Percentiles rank a stretch among this genome's conserved stretches.
These are phyloP conservation scores for Corticium candelabrum DNA, from an alignment of 37 sponge, comb jelly and placozoan species.

Conservation along the genomic window DNA sequence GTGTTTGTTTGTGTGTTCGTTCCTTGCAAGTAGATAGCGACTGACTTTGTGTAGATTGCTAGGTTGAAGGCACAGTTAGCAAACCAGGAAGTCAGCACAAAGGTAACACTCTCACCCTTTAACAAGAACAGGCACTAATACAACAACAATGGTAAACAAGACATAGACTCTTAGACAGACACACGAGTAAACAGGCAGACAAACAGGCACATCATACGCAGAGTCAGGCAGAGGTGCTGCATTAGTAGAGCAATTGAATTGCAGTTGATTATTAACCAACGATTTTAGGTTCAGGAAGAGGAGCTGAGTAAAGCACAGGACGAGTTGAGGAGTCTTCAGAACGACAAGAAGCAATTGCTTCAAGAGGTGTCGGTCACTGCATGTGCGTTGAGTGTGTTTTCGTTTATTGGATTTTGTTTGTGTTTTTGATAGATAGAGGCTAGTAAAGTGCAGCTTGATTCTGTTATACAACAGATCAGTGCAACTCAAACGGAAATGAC, in stretches of 20 bases:
- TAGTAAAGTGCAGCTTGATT: conserved; percentile 22
- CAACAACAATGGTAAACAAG: no score
- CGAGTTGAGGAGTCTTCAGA: conserved; percentile 23
- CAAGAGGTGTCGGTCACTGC: no score
- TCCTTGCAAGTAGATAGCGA: background rate
- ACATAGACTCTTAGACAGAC: no score
- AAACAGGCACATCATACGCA: no score
- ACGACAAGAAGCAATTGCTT: background rate
- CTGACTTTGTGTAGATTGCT: conserved; percentile 31
- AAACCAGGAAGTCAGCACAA: conserved; percentile 31
- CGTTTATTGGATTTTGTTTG: background rate
- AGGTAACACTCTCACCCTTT: no score
- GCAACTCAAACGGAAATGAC: conserved; percentile 35
- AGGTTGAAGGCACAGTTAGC: conserved; percentile 34
- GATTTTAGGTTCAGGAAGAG: conserved; percentile 29
- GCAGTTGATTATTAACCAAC: no score
- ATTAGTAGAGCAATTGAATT: no score
- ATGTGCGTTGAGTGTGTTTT: background rate
- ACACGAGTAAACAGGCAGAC: conserved; percentile 43
- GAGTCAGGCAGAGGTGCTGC: no score
- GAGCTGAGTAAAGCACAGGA: conserved; percentile 40
- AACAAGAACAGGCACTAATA: no score
- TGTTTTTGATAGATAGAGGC: conserved; percentile 28
- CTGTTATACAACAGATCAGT: conserved; percentile 26
- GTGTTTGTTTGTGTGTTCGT: background rate